Evolutionary conservation across 1,140 invertebrate species (phyloP).

Genomic region (Drosophila subobscura): DNA sequence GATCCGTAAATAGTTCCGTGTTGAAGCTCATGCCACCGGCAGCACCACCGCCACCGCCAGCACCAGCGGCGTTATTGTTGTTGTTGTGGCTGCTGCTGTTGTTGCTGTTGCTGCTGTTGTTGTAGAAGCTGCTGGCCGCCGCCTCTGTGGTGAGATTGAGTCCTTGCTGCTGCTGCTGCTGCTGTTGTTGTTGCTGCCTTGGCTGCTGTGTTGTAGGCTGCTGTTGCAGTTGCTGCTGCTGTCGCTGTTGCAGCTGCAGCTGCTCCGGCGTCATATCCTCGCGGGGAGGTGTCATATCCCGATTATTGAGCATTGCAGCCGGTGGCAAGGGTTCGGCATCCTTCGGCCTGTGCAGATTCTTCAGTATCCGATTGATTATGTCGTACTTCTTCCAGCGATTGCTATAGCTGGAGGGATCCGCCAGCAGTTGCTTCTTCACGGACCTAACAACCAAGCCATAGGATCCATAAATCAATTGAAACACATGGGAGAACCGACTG

Average conservation of each 20-base stretch:
- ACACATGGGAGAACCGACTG: too few species aligned
- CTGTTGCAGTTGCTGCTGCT: slow-evolving; percentile 14
- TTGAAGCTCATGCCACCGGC: slow-evolving; percentile 53
- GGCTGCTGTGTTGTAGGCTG: slow-evolving; percentile 26
- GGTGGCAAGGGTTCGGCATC: slow-evolving; percentile 73
- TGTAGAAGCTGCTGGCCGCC: slow-evolving; percentile 25
- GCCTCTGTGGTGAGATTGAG: slow-evolving; percentile 19
- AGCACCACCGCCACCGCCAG: too few species aligned
- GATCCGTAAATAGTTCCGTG: slow-evolving; percentile 74
- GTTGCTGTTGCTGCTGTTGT: slow-evolving; percentile 47
- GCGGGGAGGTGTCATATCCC: slow-evolving; percentile 67
- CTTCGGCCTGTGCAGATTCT: slow-evolving; percentile 74
- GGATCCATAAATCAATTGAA: too few species aligned
- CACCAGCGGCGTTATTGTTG: slow-evolving; percentile 29
- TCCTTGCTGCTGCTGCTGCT: slow-evolving; percentile 25
- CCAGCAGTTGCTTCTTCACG: slow-evolving; percentile 68
- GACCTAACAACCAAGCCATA: slow-evolving; percentile 30
- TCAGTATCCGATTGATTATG: slow-evolving; percentile 72
- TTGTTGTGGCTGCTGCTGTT: slow-evolving; percentile 45
- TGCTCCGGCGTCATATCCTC: slow-evolving; percentile 44
- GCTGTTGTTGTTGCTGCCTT: slow-evolving; percentile 19
- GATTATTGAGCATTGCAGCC: slow-evolving; percentile 69
- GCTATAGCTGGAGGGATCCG: slow-evolving; percentile 49
- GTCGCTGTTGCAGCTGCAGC: slow-evolving; percentile 11
- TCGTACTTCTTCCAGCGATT: slow-evolving; percentile 79